Evolutionary conservation across 2,113 vertebrate species (phyloP).

Genomic region (Numenius arquata): DNA sequence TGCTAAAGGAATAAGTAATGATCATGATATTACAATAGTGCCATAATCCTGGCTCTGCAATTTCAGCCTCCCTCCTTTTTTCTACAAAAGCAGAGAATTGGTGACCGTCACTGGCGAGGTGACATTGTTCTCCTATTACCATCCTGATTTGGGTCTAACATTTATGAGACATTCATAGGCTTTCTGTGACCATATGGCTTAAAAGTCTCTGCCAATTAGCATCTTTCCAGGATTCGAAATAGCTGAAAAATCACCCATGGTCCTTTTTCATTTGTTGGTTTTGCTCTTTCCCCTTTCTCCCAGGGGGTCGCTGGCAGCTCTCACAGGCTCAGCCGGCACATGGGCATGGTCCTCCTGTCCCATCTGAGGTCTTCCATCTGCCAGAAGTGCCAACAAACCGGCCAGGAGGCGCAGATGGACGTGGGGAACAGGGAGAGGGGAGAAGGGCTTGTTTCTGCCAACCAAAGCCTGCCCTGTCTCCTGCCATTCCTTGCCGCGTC

Average conservation of each 20-base stretch:
- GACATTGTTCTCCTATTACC: not conserved
- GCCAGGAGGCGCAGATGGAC: not conserved
- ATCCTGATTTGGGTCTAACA: not conserved
- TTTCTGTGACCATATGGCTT: not conserved
- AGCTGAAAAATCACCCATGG: not conserved
- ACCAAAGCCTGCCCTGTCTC: not conserved
- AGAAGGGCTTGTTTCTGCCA: not conserved
- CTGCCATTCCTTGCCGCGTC: not conserved
- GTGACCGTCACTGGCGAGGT: not conserved
- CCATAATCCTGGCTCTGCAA: not conserved
- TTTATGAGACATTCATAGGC: not conserved
- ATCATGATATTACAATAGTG: not conserved
- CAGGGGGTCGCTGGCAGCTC: not conserved
- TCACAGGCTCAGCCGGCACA: not conserved
- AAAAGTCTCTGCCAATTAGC: not conserved
- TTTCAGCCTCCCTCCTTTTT: not conserved
- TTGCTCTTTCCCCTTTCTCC: not conserved
- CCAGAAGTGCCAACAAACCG: not conserved
- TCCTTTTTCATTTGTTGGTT: not conserved
- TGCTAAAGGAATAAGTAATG: slow-evolving; percentile 29
- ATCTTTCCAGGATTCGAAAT: not conserved
- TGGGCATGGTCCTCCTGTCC: not conserved
- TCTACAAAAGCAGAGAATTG: not conserved
- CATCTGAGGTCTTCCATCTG: not conserved
- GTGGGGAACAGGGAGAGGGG: no score